phyloP scores from a whole-genome alignment of 2,797 vertebrate genomes.

The Alectoris magna region DNA sequence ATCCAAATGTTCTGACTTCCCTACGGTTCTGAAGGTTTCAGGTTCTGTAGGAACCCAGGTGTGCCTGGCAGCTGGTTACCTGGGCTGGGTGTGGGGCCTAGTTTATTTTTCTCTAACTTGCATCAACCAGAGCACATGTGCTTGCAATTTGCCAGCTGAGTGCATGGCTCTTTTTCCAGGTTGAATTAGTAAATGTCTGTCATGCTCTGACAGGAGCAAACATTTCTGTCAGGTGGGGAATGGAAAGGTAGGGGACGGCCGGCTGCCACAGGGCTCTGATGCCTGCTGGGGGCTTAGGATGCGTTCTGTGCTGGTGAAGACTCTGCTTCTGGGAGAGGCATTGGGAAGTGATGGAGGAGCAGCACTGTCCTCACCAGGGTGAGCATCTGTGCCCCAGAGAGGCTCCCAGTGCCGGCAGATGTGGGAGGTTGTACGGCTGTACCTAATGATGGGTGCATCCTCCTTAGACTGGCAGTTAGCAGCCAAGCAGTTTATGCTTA shows the following conservation, averaged over 20 bases:
- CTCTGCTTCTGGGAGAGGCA: background rate
- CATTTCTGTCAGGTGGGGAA: background rate
- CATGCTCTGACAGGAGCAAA: background rate
- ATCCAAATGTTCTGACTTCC: constrained; percentile 39
- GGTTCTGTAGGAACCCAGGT: background rate
- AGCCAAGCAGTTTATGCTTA: background rate
- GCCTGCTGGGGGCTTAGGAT: background rate
- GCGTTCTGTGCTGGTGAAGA: background rate
- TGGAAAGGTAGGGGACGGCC: background rate
- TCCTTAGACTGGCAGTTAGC: background rate
- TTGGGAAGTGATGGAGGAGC: background rate
- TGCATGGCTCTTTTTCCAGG: background rate
- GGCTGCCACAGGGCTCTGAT: no score
- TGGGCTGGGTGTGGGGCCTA: background rate
- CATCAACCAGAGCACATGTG: background rate
- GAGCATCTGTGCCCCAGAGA: no score
- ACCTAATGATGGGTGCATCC: background rate
- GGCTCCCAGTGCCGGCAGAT: background rate
- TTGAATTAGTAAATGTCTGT: background rate
- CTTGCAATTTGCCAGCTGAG: constrained; percentile 12
- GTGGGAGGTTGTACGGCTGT: background rate
- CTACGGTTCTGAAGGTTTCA: background rate
- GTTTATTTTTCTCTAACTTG: background rate
- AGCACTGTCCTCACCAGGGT: background rate
- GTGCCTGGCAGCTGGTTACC: background rate